These are phyloP conservation scores for Parnassius smintheus DNA, from an alignment of 2,888 invertebrate species.

Conservation along the genomic window DNA sequence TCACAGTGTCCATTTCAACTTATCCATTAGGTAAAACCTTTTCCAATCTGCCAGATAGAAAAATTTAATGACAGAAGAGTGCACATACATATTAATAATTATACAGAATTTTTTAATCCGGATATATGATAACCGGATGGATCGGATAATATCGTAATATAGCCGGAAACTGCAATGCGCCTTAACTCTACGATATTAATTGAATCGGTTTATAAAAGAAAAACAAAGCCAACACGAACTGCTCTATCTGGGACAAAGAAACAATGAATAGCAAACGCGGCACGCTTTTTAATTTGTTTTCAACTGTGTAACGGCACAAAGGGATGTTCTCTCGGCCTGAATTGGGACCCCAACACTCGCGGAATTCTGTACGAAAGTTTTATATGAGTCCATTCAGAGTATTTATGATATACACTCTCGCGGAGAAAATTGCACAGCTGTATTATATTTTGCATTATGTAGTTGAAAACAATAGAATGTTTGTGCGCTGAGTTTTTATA, in stretches of 20 bases:
- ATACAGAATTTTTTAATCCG: too few relatives aligned
- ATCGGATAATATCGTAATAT: too few relatives aligned
- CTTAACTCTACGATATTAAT: neutral
- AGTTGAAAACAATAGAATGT: too few relatives aligned
- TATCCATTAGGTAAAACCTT: too few relatives aligned
- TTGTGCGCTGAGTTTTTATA: too few relatives aligned
- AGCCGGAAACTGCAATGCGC: too few relatives aligned
- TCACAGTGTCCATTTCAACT: too few relatives aligned
- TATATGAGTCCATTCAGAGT: neutral
- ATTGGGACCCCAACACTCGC: constrained; percentile 7
- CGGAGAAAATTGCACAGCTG: neutral
- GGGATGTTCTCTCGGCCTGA: neutral
- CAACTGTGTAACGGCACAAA: constrained; percentile 7
- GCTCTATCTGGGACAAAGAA: constrained; percentile 16
- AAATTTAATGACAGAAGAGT: too few relatives aligned
- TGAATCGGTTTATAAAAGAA: constrained; percentile 7
- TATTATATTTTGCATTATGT: too few relatives aligned
- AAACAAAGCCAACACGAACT: constrained; percentile 3
- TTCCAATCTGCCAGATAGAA: too few relatives aligned
- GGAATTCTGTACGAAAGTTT: constrained; percentile 6
- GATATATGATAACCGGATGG: too few relatives aligned
- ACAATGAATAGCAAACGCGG: constrained; percentile 22
- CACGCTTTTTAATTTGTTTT: constrained; percentile 23
- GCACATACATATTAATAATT: too few relatives aligned
- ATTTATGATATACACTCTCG: neutral